These are phyloP conservation scores for Octopus sinensis DNA, from an alignment of 1,140 invertebrate species.

Conservation along the genomic window DNA sequence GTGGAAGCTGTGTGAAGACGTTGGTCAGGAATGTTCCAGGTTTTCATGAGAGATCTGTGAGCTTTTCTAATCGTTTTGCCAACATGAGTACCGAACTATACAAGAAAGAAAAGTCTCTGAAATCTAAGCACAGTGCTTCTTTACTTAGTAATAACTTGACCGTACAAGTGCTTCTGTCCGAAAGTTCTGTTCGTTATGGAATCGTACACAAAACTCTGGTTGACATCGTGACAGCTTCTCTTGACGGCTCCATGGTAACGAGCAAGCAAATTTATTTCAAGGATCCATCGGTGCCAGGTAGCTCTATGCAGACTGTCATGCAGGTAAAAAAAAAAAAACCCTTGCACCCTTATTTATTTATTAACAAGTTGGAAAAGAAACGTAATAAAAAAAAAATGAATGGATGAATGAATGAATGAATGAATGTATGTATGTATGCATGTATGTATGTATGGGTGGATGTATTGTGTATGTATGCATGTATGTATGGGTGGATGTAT, in stretches of 20 bases:
- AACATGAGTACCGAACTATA: conserved; percentile 33
- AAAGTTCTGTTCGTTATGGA: conserved; percentile 46
- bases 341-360: no score
- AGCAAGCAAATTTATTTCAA: conserved; percentile 52
- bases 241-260: conserved; percentile 47
- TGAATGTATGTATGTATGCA: no score
- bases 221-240: conserved; percentile 43
- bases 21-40: conserved; percentile 6
- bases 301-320: conserved; percentile 43
- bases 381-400: no score
- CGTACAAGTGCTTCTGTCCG: conserved; percentile 38
- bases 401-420: no score
- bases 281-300: conserved; percentile 46
- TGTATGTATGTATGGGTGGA: no score
- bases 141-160: conserved; percentile 49
- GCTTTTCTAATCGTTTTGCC: not conserved
- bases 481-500: no score
- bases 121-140: conserved; percentile 49
- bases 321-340: conserved; percentile 34
- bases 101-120: conserved; percentile 51
- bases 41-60: not conserved
- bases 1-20: not conserved
- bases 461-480: no score
- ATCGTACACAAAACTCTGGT: conserved; percentile 52
- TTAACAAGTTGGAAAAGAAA: no score